Percentiles rank a stretch among this genome's conserved stretches.
Conservation (phyloP, 2,888 invertebrate genomes). For the Troides aeacus region DNA sequence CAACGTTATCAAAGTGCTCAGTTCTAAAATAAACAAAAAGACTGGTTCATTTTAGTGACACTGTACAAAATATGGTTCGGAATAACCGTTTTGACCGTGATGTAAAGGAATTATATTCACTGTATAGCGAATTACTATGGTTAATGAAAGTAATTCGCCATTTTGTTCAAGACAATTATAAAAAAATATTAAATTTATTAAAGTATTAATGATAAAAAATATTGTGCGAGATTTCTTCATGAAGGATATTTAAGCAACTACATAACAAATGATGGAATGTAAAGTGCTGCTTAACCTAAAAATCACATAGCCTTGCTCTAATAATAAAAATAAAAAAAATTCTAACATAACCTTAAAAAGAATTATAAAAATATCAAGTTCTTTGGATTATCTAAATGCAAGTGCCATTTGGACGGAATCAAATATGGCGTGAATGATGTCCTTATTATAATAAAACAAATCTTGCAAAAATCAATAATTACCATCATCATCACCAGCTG, state of each 20-base stretch:
- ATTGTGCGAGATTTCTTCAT: conserved; percentile 21
- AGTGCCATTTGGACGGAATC: conserved; percentile 41
- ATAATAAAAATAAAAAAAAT: conserved; percentile 44
- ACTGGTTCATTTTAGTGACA: conserved; percentile 2
- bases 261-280: conserved; percentile 76
- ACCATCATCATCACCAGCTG: too few species aligned
- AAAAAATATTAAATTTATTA: conserved; percentile 2
- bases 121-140: conserved; percentile 18
- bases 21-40: conserved; percentile 2
- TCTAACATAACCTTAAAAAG: conserved; percentile 42
- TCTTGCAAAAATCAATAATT: not conserved
- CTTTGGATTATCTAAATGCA: conserved; percentile 68
- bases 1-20: conserved; percentile 14
- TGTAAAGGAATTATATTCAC: not conserved
- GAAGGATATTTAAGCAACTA: not conserved
- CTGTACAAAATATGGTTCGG: not conserved
- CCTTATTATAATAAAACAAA: not conserved
- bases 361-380: conserved; percentile 47
- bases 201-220: conserved; percentile 14
- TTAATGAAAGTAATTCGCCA: conserved; percentile 11
- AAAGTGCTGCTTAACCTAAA: conserved; percentile 68
- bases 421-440: conserved; percentile 14
- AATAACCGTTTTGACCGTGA: not conserved
- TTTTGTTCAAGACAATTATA: not conserved
- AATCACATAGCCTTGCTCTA: conserved; percentile 72